Evolutionary conservation across 2,113 vertebrate species (phyloP).

Genomic region (Odocoileus virginianus): DNA sequence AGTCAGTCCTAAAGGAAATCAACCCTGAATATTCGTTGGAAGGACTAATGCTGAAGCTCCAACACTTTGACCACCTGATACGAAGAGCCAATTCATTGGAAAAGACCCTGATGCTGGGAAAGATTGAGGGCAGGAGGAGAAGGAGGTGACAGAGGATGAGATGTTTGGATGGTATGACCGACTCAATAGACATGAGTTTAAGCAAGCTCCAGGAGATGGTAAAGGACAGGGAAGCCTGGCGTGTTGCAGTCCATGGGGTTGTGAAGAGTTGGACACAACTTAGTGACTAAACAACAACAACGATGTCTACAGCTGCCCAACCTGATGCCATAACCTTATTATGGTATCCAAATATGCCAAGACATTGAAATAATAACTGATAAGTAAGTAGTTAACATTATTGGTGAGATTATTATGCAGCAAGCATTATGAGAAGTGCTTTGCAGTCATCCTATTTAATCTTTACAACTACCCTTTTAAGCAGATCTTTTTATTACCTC

Average conservation of each 20-base stretch:
- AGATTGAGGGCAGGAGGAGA: background rate
- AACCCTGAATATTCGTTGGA: background rate
- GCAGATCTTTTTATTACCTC: background rate
- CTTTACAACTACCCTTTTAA: conserved; percentile 1
- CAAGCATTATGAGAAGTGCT: background rate
- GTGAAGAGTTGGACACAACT: background rate
- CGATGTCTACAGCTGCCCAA: background rate
- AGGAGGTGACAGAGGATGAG: background rate
- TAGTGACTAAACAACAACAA: background rate
- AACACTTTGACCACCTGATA: background rate
- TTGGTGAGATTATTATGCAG: background rate
- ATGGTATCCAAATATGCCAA: background rate
- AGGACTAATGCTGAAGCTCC: background rate
- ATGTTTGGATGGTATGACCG: background rate
- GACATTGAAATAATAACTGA: background rate
- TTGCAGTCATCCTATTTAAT: background rate
- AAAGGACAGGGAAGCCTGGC: background rate
- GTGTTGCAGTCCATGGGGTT: background rate
- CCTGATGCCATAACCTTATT: background rate
- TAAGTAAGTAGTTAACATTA: background rate
- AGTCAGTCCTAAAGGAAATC: background rate
- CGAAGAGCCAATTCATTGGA: background rate
- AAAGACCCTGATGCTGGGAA: background rate
- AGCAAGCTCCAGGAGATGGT: background rate
- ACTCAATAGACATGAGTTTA: background rate